Evolutionary conservation across 1,140 invertebrate species (phyloP), one percentile per base, ranked within the genome.

Genomic region (Cherax destructor): DNA sequence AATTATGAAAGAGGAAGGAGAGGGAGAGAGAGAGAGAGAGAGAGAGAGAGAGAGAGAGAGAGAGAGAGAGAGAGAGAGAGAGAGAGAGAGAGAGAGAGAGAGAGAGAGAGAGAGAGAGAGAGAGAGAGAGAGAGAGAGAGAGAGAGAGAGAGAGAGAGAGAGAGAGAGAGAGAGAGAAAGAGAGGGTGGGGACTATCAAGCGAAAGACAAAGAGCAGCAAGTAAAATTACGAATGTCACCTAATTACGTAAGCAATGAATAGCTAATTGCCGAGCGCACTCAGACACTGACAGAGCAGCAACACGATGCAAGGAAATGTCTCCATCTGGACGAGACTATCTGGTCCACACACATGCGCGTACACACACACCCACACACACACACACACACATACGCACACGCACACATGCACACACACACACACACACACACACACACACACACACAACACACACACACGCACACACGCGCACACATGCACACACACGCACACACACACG

Each of bases 401-500:
- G 49, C 77, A 49, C 47, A 49, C 77, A 79, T 41, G 49, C 77
- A 13, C 77, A 49, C 77, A 79, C 77, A 79, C 77, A 79, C 30
- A 49, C 79, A 79, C 41, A 3, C 56, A 59, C 56, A 41, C 30
- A 41, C 30, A 79, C 77, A 2, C 77, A 80, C 78, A 21, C 78
- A 21, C 10, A 49, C 78, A 80, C 49, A n/a, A 2, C 30, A 41
- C 30, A 41, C 30, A 4, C 65, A 69, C 77, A 78, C 77, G 49
- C 77, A 78, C 77, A 78, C 77, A 78, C 77, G 49, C 77, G 49
- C 77, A 49, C 47, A 49, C 77, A 79, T 41, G 49, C 77, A 13
- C 77, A 49, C 77, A 79, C 77, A 79, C 77, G 49, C 30, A 49
- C 79, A 79, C 41, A 79, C 77, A 2, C 77, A 80, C 78, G 21